phyloP scores from a whole-genome alignment of 2,888 invertebrate species.

The Troglohyphantes excavatus region DNA sequence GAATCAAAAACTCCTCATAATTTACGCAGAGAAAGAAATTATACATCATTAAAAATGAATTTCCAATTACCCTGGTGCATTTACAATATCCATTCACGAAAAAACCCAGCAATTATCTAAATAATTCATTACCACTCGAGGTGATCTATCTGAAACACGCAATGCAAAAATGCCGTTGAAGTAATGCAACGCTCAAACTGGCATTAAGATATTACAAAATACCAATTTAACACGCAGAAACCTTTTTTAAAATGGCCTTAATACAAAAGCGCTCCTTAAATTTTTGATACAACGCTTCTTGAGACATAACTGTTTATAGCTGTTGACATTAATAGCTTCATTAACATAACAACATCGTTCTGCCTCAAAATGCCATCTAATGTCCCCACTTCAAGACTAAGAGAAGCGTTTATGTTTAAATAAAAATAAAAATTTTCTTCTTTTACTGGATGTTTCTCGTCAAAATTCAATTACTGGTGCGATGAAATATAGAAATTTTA shows the following conservation, averaged over 20 bases:
- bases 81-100: constrained; percentile 6
- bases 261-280: constrained; percentile 35
- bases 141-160: constrained; percentile 17
- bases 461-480: constrained; percentile 57
- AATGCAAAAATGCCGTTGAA: constrained; percentile 40
- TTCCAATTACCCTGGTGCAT: constrained; percentile 14
- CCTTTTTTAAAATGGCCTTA: constrained; percentile 26
- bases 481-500: constrained; percentile 55
- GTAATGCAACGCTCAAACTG: constrained; percentile 19
- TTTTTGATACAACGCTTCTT: constrained; percentile 42
- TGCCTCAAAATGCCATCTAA: constrained; percentile 31
- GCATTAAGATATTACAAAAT: constrained; percentile 58
- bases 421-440: neutral
- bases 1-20: constrained; percentile 30
- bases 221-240: constrained; percentile 28
- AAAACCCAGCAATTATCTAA: constrained; percentile 42
- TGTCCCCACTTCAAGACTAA: neutral
- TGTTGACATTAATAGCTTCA: constrained; percentile 69
- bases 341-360: constrained; percentile 56
- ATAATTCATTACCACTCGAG: constrained; percentile 41
- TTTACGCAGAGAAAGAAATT: constrained; percentile 11
- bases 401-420: neutral
- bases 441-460: constrained; percentile 30
- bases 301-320: constrained; percentile 45
- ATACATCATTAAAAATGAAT: constrained; percentile 31